Evolutionary conservation across 2,113 vertebrate species (phyloP).

Genomic region (Axis porcinus): DNA sequence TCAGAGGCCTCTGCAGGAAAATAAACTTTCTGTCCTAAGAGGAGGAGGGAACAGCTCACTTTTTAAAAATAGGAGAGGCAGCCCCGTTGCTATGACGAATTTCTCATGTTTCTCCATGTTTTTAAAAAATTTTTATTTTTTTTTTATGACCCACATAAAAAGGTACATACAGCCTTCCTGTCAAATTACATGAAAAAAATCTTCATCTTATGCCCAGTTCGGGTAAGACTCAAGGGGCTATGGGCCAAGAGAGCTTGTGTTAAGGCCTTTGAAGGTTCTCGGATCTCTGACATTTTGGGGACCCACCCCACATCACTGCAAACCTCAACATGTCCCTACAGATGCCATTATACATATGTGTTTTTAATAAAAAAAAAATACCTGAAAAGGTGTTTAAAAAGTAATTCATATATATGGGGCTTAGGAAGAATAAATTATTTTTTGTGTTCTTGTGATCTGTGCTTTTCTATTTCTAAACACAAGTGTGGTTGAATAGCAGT

Average conservation of each 20-base stretch:
- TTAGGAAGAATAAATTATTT: background rate
- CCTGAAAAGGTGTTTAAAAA: background rate
- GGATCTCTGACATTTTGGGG: background rate
- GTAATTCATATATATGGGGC: background rate
- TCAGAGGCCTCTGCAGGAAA: constrained; percentile 30
- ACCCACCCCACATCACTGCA: too few species aligned
- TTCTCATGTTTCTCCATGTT: constrained; percentile 44
- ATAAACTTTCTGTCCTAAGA: constrained; percentile 25
- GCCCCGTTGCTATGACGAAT: constrained; percentile 55
- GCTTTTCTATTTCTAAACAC: background rate
- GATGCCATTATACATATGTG: background rate
- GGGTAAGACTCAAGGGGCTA: background rate
- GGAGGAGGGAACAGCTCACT: background rate
- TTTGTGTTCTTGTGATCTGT: accelerated
- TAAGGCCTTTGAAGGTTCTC: background rate
- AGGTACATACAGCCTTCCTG: constrained; percentile 29
- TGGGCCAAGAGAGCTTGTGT: background rate
- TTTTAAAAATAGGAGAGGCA: constrained; percentile 60
- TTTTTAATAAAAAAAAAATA: background rate
- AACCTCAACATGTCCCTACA: background rate
- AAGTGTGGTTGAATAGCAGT: accelerated
- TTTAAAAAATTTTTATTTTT: background rate
- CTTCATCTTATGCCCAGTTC: background rate
- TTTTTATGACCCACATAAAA: constrained; percentile 59
- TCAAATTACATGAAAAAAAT: constrained; percentile 7